These are phyloP conservation scores for Cephalopholis sonnerati DNA, from an alignment of 2,113 vertebrate species.

Conservation along the genomic window DNA sequence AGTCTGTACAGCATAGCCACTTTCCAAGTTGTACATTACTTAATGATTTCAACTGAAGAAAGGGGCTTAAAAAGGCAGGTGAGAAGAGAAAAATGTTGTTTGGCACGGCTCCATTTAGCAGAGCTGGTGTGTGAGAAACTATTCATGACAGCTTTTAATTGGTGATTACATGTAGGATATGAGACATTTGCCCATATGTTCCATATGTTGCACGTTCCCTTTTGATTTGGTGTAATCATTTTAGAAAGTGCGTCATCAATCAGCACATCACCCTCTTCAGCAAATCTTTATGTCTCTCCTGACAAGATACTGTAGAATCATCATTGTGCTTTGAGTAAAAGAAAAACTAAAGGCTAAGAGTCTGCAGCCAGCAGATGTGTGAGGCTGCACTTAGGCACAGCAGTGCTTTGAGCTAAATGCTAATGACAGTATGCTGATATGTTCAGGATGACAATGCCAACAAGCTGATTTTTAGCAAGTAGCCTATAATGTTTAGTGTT, in stretches of 20 bases:
- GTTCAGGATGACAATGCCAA: neutral
- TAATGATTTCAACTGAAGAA: slow-evolving; percentile 1
- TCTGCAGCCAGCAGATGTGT: neutral
- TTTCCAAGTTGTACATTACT: neutral
- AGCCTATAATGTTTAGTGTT: neutral
- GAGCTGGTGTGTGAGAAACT: slow-evolving; percentile 21
- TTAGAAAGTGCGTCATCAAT: slow-evolving; percentile 7
- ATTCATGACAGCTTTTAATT: slow-evolving; percentile 30
- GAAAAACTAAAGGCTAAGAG: neutral
- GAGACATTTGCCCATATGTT: slow-evolving; percentile 4
- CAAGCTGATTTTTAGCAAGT: neutral
- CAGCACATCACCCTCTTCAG: neutral
- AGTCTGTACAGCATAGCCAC: neutral
- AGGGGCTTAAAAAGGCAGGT: neutral
- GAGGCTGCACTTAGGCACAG: neutral
- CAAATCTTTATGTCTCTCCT: neutral
- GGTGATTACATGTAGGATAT: slow-evolving; percentile 19
- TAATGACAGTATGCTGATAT: neutral
- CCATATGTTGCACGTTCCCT: slow-evolving; percentile 7
- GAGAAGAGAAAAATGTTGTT: neutral
- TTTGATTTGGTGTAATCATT: slow-evolving; percentile 25
- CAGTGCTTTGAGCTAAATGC: neutral
- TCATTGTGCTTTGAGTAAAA: neutral
- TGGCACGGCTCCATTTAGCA: slow-evolving; percentile 3
- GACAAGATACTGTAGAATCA: neutral